Evolutionary conservation across 2,797 vertebrate species (phyloP).

Genomic region (Amniataba percoides): DNA sequence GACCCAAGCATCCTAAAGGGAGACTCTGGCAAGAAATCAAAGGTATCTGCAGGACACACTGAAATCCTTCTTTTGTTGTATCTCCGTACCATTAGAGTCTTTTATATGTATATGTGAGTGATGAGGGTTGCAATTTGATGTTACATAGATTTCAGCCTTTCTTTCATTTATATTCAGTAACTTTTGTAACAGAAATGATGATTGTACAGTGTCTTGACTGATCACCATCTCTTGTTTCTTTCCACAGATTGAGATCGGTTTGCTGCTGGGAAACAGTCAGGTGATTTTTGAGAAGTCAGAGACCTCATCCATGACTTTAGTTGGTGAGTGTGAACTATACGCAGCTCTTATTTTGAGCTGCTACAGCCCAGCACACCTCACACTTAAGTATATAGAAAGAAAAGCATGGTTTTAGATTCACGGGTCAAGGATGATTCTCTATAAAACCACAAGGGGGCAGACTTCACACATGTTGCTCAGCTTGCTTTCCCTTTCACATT

Average conservation of each 20-base stretch:
- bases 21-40: slow-evolving; percentile 88
- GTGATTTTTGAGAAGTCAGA: slow-evolving; percentile 97
- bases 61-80: neutral
- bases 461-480: slow-evolving; percentile 28
- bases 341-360: neutral
- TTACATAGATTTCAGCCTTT: neutral
- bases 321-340: slow-evolving; percentile 86
- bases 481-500: neutral
- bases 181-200: no score
- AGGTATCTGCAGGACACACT: slow-evolving; percentile 82
- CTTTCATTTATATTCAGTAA: neutral
- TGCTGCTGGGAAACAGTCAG: slow-evolving; percentile 94
- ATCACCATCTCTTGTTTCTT: neutral
- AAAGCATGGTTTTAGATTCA: neutral
- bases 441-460: slow-evolving; percentile 66
- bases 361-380: slow-evolving; percentile 2
- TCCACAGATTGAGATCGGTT: slow-evolving; percentile 89
- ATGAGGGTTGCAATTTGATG: neutral
- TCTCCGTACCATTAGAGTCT: neutral
- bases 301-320: slow-evolving; percentile 91
- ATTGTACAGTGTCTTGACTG: neutral
- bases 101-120: neutral
- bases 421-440: neutral
- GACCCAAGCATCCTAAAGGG: slow-evolving; percentile 93
- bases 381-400: neutral